Evolutionary conservation across 2,113 vertebrate species (phyloP), one percentile per base, ranked within the genome.

Genomic region (Nyctereutes procyonoides): DNA sequence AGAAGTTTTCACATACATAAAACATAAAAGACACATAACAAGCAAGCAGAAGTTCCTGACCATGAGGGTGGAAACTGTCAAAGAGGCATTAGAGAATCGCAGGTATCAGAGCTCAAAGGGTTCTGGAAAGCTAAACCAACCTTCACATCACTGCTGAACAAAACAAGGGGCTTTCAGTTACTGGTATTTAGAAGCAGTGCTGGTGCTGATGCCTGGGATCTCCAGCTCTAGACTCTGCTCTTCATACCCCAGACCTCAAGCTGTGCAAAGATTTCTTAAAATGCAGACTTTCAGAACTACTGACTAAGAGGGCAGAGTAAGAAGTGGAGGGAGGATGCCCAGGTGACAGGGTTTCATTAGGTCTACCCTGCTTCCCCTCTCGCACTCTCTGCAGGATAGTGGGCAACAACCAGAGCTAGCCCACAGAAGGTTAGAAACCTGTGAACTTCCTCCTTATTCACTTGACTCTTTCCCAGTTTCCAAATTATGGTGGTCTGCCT

Each of bases 1-100:
- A 79, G 8, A 93, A 74, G 74, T 69, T 62, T 48, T 93, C 55
- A 67, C n/a, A 63, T 15, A 96, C 2, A 67, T 11, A 11, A 79
- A 90, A 82, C 76, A 71, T 15, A 38, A 93, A 80, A 95, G 87
- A 26, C 74, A 95, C 80, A 17, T n/a, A 95, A 88, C 32, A 51
- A 81, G 95, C n/a, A 95, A 82, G 19, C 10, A 38, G 55, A 95
- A 58, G 63, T 56, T 87, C 43, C 80, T 81, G 74, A 43, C 48
- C 56, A 30, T 67, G 62, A 17, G 51, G 35, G 55, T 62, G 51
- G 69, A 86, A 63, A 38, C 17, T 56, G 8, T 88, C 58, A 74
- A 80, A 80, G 38, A 28, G 67, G 51, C n/a, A 82, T 58, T 62
- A 60, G 56, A 53, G 77, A 71, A 55, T 15, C 74, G 63, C 55